Evolutionary conservation across 1,140 invertebrate species (phyloP).

Genomic region (Protaetia brevitarsis): DNA sequence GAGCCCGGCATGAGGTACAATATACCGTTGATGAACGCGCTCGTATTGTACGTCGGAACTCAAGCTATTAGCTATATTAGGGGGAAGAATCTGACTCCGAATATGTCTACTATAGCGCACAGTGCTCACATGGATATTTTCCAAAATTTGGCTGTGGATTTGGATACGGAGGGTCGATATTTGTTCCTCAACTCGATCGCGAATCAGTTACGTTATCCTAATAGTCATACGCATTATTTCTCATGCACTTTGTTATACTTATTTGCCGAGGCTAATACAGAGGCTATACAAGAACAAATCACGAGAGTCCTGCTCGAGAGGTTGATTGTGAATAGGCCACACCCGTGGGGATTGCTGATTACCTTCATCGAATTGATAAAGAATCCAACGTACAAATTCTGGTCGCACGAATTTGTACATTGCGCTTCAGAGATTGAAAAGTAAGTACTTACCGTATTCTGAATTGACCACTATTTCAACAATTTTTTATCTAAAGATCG

Average conservation of each 20-base stretch:
- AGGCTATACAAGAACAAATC: slow-evolving; percentile 88
- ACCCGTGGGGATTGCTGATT: slow-evolving; percentile 98
- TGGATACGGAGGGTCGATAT: slow-evolving; percentile 89
- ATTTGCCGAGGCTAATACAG: slow-evolving; percentile 96
- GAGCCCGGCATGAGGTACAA: slow-evolving; percentile 92
- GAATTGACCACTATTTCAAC: too few relatives aligned
- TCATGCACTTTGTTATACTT: slow-evolving; percentile 94
- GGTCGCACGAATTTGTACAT: slow-evolving; percentile 98
- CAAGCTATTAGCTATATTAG: slow-evolving; percentile 90
- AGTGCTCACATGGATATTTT: slow-evolving; percentile 99
- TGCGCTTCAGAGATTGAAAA: slow-evolving; percentile 99
- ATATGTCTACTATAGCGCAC: slow-evolving; percentile 94
- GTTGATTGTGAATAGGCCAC: slow-evolving; percentile 95
- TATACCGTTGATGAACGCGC: slow-evolving; percentile 92
- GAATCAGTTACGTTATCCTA: slow-evolving; percentile 97
- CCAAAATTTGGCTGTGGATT: slow-evolving; percentile 95
- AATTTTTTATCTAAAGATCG: too few relatives aligned
- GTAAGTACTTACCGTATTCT: slow-evolving; percentile 57
- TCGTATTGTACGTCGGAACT: slow-evolving; percentile 96
- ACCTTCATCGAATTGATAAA: slow-evolving; percentile 99
- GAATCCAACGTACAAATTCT: slow-evolving; percentile 98
- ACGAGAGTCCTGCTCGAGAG: slow-evolving; percentile 93
- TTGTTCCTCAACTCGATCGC: slow-evolving; percentile 97
- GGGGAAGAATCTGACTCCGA: slow-evolving; percentile 84
- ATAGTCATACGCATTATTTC: slow-evolving; percentile 99